Conservation (phyloP, 1,140 invertebrate genomes). For the Saxidomus purpurata region DNA sequence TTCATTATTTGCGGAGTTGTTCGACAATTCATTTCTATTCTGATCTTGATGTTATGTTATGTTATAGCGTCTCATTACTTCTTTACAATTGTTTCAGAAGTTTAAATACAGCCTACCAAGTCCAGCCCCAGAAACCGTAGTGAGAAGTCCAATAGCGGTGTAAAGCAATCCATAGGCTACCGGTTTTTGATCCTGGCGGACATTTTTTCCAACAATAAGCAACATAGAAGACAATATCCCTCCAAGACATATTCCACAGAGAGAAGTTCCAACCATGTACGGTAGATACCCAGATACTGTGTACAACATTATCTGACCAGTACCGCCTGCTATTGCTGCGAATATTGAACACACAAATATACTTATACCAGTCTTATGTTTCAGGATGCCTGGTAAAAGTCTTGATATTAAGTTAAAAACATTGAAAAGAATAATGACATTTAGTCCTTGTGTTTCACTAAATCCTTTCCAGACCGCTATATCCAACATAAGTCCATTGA, state of each 20-base stretch:
- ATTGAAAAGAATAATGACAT: background rate
- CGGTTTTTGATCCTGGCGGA: background rate
- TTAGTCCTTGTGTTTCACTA: background rate
- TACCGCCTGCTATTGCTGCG: background rate
- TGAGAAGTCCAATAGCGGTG: background rate
- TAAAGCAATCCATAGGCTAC: background rate
- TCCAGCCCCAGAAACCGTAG: background rate
- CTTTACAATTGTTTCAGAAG: too few relatives aligned
- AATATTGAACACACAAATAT: background rate
- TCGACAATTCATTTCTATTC: too few relatives aligned
- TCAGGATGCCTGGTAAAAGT: background rate
- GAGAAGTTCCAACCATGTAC: background rate
- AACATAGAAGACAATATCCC: background rate
- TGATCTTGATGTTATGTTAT: too few relatives aligned
- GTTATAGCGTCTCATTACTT: too few relatives aligned
- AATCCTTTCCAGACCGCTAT: background rate
- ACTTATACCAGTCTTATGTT: background rate
- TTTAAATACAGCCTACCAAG: too few relatives aligned
- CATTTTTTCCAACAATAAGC: background rate
- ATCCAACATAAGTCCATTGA: background rate
- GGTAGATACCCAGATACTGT: background rate
- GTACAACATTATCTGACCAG: background rate
- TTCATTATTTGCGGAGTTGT: too few relatives aligned
- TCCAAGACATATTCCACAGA: background rate
- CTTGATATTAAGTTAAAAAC: background rate